These are phyloP conservation scores for Fulica atra DNA, from an alignment of 2,113 vertebrate genomes.

Conservation along the genomic window DNA sequence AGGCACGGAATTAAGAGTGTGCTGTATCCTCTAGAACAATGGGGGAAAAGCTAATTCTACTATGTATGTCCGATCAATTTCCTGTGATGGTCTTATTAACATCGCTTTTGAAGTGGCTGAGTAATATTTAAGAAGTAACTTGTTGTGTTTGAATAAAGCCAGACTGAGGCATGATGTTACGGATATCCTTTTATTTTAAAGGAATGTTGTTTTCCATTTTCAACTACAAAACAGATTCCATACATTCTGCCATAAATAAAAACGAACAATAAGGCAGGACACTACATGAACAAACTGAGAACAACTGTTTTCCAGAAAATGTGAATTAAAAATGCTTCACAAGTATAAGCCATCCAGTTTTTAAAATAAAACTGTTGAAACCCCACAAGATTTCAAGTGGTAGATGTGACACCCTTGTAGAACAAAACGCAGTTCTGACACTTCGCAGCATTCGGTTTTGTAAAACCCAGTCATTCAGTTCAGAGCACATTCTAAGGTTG, in stretches of 20 bases:
- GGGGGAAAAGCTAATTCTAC: not conserved
- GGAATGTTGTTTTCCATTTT: constrained; percentile 79
- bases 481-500: constrained; percentile 68
- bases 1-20: not conserved
- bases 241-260: constrained; percentile 87
- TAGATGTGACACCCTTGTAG: constrained; percentile 70
- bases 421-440: constrained; percentile 69
- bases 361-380: constrained; percentile 95
- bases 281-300: constrained; percentile 86
- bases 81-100: constrained; percentile 37
- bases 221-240: constrained; percentile 86
- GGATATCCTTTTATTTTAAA: constrained; percentile 89
- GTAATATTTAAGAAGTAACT: constrained; percentile 35
- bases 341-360: constrained; percentile 92
- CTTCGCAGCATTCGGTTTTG: constrained; percentile 63
- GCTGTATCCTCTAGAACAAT: constrained; percentile 25
- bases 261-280: constrained; percentile 81
- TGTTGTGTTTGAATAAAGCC: constrained; percentile 57
- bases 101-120: constrained; percentile 40
- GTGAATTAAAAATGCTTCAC: constrained; percentile 91
- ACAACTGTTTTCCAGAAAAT: constrained; percentile 79
- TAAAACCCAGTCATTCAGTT: constrained; percentile 59
- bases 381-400: constrained; percentile 78
- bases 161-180: constrained; percentile 50
- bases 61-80: constrained; percentile 30